These are phyloP conservation scores for Kryptolebias ocellatus DNA, from an alignment of 2,797 vertebrate genomes.

Conservation along the genomic window DNA sequence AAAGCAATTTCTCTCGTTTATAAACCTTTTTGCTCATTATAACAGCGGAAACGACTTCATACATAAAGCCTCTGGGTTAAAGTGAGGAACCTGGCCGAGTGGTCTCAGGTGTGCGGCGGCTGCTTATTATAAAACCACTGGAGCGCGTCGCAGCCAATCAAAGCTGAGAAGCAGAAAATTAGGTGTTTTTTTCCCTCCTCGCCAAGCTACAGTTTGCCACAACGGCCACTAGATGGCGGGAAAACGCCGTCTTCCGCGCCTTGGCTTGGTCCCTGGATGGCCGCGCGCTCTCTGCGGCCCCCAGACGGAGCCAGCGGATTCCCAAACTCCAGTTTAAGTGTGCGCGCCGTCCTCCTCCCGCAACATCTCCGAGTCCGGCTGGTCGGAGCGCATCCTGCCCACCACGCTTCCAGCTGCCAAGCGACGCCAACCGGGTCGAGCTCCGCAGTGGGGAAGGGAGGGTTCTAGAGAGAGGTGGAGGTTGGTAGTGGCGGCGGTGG, in stretches of 20 bases:
- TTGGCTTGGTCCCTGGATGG: constrained; percentile 21
- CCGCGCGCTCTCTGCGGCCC: constrained; percentile 61
- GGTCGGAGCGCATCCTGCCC: constrained; percentile 54
- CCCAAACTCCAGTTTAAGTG: constrained; percentile 79
- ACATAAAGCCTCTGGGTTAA: constrained; percentile 2
- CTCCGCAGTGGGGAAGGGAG: constrained; percentile 48
- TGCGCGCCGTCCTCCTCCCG: constrained; percentile 69
- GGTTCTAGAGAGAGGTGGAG: constrained; percentile 3
- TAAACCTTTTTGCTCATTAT: too few relatives aligned
- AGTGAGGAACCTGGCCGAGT: constrained; percentile 12
- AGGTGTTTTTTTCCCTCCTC: too few relatives aligned
- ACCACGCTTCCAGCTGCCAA: constrained; percentile 30
- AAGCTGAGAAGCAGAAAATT: constrained; percentile 26
- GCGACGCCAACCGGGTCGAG: constrained; percentile 33
- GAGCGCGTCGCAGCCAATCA: constrained; percentile 65
- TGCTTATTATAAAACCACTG: constrained; percentile 52
- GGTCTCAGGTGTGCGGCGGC: constrained; percentile 70
- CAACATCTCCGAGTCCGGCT: constrained; percentile 55
- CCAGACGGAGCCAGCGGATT: constrained; percentile 67
- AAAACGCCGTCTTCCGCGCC: not conserved
- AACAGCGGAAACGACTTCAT: not conserved
- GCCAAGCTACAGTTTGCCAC: rapidly evolving
- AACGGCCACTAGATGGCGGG: constrained; percentile 62
- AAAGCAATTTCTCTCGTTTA: too few relatives aligned
- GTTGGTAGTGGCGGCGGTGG: constrained; percentile 9